Base-by-base conservation (phyloP, 2,888 invertebrate species). In the Poecilus cupreus region DNA sequence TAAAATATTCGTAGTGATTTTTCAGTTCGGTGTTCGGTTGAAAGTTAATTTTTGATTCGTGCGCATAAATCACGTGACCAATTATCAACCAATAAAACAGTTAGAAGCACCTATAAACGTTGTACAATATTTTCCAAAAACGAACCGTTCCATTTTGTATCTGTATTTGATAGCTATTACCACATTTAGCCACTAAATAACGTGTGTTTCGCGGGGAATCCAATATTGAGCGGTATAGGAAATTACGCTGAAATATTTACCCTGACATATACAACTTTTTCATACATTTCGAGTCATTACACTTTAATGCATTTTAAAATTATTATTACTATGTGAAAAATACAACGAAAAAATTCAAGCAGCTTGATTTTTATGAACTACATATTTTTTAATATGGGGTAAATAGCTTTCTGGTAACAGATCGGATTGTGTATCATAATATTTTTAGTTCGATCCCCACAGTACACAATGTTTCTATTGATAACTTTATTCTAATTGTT, bases 101-200 rank as follows among this genome's bases (percentile, higher is more conserved):
- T 49, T 46, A 72, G 46, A 72, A 72, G 72, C 72, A 72, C 72
- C 72, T 72, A 72, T 72, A 64, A 78, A 64, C 78, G 64, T 46
- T 60, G 64, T 64, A 78, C 49, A 68, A 79, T 79, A 79, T 79
- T 79, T 79, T 79, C 79, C 68, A 70, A 79, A 68, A 72, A 72
- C 72, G 72, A 79, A 51, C 32, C 68, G 79, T 68, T 49, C 64
- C 78, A 64, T 78, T 78, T 78, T 60, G 60, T 86, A 86, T 86
- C 87, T 87, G 87, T 86, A 86, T 84, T 84, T 85, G 86, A 87
- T 86, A 84, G 86, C 86, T 83, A 83, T 85, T 86, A 84, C 85
- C 83, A 83, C 83, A 83, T 85, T 83, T 83, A 83, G 85, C 85
- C 86, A 84, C 86, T 87, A 87, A 87, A 87, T 87, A 87, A 87